Conservation (phyloP, 1,140 invertebrate genomes). For the Drosophila nigrodunni region DNA sequence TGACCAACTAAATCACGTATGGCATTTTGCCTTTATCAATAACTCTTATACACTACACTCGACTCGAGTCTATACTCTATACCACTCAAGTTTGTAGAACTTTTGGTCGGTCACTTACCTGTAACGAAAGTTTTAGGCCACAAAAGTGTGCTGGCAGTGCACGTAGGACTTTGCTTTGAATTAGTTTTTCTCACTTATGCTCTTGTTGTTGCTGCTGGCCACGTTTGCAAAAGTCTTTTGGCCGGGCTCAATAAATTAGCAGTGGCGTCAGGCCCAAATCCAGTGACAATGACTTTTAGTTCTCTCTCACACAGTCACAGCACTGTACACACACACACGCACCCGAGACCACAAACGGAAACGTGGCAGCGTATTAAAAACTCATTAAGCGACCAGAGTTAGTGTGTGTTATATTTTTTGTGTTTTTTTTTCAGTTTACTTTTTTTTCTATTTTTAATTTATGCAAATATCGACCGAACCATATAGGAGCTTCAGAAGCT, state of each 20-base stretch:
- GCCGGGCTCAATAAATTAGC: constrained; percentile 73
- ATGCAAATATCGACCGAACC: constrained; percentile 76
- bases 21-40: constrained; percentile 7
- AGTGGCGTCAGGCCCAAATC: constrained; percentile 44
- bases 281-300: constrained; percentile 64
- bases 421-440: constrained; percentile 23
- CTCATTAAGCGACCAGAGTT: constrained; percentile 64
- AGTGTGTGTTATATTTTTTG: constrained; percentile 13
- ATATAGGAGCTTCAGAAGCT: constrained; percentile 40
- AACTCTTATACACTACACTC: constrained; percentile 11
- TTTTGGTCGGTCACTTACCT: constrained; percentile 32
- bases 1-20: constrained; percentile 23
- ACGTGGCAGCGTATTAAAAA: constrained; percentile 78
- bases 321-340: constrained; percentile 28
- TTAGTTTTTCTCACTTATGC: constrained; percentile 31
- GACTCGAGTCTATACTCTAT: background rate
- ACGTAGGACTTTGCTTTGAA: constrained; percentile 30
- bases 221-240: constrained; percentile 46
- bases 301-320: constrained; percentile 30
- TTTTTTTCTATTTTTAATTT: constrained; percentile 58
- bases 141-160: constrained; percentile 30
- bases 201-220: constrained; percentile 28
- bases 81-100: background rate
- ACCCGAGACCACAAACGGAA: constrained; percentile 33
- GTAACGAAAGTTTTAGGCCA: constrained; percentile 8